phyloP scores from a whole-genome alignment of 2,113 vertebrate species.

The Malaclemys terrapin region DNA sequence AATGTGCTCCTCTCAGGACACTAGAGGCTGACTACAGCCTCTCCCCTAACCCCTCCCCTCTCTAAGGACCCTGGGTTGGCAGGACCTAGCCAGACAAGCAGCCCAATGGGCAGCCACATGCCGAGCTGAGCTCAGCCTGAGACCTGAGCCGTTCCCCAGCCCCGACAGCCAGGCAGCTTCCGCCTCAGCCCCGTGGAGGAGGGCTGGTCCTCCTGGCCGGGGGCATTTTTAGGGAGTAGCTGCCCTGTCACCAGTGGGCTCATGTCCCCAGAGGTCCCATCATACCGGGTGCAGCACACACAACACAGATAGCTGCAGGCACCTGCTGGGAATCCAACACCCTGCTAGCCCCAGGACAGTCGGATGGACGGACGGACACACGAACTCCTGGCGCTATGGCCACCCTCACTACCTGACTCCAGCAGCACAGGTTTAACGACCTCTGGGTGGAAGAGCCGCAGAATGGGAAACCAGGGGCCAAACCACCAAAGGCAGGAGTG shows the following conservation, averaged over 20 bases:
- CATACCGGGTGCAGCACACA: no score
- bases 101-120: background rate
- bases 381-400: background rate
- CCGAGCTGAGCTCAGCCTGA: background rate
- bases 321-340: no score
- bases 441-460: conserved; percentile 49
- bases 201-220: no score
- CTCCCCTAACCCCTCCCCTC: background rate
- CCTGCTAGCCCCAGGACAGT: no score
- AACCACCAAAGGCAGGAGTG: conserved; percentile 80
- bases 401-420: conserved; percentile 32
- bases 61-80: background rate
- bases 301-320: no score
- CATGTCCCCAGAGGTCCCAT: no score
- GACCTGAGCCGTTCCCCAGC: background rate
- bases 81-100: background rate
- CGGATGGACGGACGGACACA: no score
- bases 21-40: background rate
- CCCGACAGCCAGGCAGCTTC: background rate
- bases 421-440: conserved; percentile 36
- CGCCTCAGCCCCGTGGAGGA: background rate
- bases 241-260: no score
- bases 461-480: background rate
- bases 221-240: background rate
- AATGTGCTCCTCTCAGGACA: background rate